These are phyloP conservation scores for Phyto melanocephala DNA, from an alignment of 2,888 invertebrate species.

Conservation along the genomic window DNA sequence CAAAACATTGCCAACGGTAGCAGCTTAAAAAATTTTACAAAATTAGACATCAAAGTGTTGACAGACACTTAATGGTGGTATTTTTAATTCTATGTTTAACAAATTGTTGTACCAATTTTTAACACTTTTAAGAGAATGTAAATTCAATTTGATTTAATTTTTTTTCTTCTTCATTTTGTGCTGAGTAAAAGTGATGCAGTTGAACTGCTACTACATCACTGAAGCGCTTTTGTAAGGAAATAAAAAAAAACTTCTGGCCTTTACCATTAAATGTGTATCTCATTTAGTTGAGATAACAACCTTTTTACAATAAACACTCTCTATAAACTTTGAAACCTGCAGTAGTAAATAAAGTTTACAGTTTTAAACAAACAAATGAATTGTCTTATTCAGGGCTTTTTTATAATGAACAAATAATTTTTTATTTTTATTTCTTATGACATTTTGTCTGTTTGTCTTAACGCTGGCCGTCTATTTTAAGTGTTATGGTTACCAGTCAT, in stretches of 20 bases:
- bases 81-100: neutral
- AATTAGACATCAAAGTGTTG: constrained; percentile 19
- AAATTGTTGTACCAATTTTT: constrained; percentile 17
- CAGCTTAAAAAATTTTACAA: constrained; percentile 16
- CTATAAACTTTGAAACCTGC: no score
- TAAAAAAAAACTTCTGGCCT: no score
- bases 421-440: constrained; percentile 12
- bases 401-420: neutral
- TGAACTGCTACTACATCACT: no score
- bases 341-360: no score
- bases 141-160: neutral
- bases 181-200: no score
- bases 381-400: neutral
- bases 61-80: neutral
- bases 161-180: neutral
- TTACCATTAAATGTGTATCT: no score
- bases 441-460: neutral
- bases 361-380: no score
- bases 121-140: neutral
- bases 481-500: constrained; percentile 59
- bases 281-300: no score
- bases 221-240: no score
- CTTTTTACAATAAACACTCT: no score
- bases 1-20: constrained; percentile 7
- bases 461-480: neutral